A percentile compares a stretch with the other conserved stretches of the same genome.
phyloP scores from a whole-genome alignment of 2,888 invertebrate species.

The Sclerodermus sp. region DNA sequence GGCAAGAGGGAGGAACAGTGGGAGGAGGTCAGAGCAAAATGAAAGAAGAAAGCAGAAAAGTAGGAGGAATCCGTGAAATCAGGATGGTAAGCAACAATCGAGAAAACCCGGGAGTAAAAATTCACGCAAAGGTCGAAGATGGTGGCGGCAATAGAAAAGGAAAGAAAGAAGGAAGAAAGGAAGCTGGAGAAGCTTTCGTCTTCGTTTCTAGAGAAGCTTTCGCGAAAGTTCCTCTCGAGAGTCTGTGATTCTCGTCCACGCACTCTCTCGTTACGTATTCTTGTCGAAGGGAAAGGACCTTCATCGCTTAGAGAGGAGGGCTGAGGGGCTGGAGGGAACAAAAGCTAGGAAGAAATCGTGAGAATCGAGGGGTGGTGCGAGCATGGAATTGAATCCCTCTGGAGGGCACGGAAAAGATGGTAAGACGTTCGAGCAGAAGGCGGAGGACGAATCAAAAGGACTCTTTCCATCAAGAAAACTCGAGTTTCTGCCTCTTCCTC shows the following conservation, averaged over 20 bases:
- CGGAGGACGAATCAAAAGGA: conserved; percentile 23
- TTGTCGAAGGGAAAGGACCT: conserved; percentile 20
- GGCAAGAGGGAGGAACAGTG: not conserved
- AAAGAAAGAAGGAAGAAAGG: conserved; percentile 1
- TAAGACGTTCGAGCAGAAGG: conserved; percentile 16
- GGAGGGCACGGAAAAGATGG: conserved; percentile 22
- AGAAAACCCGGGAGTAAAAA: not conserved
- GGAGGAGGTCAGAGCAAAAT: not conserved
- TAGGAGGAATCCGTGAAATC: too few relatives aligned
- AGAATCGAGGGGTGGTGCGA: conserved; percentile 39
- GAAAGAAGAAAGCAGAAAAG: too few relatives aligned
- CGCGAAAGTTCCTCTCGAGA: too few relatives aligned
- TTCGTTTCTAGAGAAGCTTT: too few relatives aligned
- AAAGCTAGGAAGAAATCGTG: conserved; percentile 38
- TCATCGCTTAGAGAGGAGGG: conserved; percentile 14
- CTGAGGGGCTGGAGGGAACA: conserved; percentile 20
- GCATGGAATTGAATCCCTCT: conserved; percentile 43
- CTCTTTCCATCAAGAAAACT: conserved; percentile 23
- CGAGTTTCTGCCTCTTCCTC: conserved; percentile 8
- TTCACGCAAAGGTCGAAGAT: conserved; percentile 5
- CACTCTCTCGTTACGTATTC: conserved; percentile 31
- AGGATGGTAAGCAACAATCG: too few relatives aligned
- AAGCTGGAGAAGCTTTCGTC: conserved; percentile 27
- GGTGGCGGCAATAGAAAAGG: not conserved
- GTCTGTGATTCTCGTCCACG: conserved; percentile 19